Percentiles rank a stretch among this genome's conserved stretches.
phyloP scores from a whole-genome alignment of 2,888 invertebrate species.

The Charanyca ferruginea region DNA sequence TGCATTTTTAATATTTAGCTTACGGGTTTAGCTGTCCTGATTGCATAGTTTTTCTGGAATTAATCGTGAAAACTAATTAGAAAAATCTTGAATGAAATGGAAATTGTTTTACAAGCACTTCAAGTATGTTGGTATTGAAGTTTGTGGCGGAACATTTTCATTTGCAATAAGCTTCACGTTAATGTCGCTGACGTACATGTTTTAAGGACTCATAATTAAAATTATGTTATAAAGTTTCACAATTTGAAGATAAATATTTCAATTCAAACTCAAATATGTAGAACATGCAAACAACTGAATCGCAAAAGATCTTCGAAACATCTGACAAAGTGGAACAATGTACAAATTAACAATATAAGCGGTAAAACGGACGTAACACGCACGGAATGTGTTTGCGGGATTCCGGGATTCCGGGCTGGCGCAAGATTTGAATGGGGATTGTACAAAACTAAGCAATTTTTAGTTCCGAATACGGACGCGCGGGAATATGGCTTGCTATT shows the following conservation, averaged over 20 bases:
- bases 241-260: background rate
- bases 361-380: slow-evolving; percentile 46
- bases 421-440: slow-evolving; percentile 43
- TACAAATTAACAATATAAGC: slow-evolving; percentile 60
- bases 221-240: too few relatives aligned
- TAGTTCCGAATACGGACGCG: slow-evolving; percentile 39
- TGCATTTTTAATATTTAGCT: background rate
- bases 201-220: background rate
- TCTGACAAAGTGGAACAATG: slow-evolving; percentile 50
- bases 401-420: slow-evolving; percentile 20
- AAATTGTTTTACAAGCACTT: background rate
- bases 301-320: slow-evolving; percentile 44
- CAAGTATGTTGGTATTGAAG: background rate
- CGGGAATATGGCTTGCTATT: slow-evolving; percentile 19
- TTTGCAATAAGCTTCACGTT: background rate
- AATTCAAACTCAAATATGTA: slow-evolving; percentile 17
- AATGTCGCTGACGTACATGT: slow-evolving; percentile 9
- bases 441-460: slow-evolving; percentile 60
- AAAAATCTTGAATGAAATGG: slow-evolving; percentile 7
- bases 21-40: background rate
- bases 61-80: slow-evolving; percentile 2
- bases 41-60: slow-evolving; percentile 6
- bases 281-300: slow-evolving; percentile 30
- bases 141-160: background rate
- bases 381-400: slow-evolving; percentile 52